Evolutionary conservation across 2,888 invertebrate genomes (phyloP).

Genomic region (Chrysopilus asiliformis): DNA sequence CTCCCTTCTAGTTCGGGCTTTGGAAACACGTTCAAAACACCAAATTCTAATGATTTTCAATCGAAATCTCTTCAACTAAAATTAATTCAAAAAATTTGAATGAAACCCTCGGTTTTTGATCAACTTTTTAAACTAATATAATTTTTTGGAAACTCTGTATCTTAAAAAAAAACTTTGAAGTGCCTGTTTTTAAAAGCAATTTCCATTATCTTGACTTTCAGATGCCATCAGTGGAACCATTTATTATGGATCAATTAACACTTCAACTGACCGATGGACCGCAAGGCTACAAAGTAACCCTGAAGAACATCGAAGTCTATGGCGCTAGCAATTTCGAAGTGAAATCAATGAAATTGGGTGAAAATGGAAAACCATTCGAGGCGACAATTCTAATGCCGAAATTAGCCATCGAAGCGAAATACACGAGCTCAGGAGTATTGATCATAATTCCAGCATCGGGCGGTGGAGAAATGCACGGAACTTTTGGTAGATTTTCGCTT

Average conservation of each 20-base stretch:
- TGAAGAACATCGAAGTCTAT: slow-evolving; percentile 45
- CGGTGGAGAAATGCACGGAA: slow-evolving; percentile 52
- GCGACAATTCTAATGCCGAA: slow-evolving; percentile 50
- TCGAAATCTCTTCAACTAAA: too few relatives aligned
- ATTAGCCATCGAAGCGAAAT: slow-evolving; percentile 49
- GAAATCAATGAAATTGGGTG: slow-evolving; percentile 41
- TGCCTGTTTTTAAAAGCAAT: neutral
- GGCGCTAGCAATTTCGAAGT: slow-evolving; percentile 52
- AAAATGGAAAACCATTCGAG: slow-evolving; percentile 50
- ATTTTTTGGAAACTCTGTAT: too few relatives aligned
- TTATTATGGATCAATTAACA: slow-evolving; percentile 46
- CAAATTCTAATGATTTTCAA: too few relatives aligned
- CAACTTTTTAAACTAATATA: too few relatives aligned
- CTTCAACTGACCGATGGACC: slow-evolving; percentile 43
- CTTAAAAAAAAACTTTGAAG: too few relatives aligned
- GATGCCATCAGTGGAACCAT: slow-evolving; percentile 53
- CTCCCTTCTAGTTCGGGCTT: too few relatives aligned
- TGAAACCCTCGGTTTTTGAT: too few relatives aligned
- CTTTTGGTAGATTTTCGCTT: slow-evolving; percentile 38
- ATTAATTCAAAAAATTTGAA: too few relatives aligned
- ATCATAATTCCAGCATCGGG: slow-evolving; percentile 58
- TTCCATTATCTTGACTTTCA: slow-evolving; percentile 14
- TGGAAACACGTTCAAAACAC: too few relatives aligned
- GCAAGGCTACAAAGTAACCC: slow-evolving; percentile 45
- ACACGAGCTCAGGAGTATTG: slow-evolving; percentile 53